Base-by-base conservation (phyloP, 2,113 vertebrate genomes). In the Conger conger region DNA sequence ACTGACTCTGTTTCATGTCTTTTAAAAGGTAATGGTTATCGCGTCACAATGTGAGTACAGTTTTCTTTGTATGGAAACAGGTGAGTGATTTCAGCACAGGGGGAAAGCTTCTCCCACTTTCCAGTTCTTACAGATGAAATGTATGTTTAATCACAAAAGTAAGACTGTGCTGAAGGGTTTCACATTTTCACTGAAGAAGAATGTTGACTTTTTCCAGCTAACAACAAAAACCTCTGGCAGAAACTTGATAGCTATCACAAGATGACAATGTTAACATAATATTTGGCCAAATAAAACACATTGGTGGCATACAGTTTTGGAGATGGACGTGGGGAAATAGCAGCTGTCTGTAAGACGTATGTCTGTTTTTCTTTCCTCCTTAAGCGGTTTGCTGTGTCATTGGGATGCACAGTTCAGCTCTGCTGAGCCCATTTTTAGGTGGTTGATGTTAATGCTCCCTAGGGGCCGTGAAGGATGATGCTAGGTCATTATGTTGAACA, bases 381-480 rank as follows among this genome's bases (percentile, higher is more conserved):
- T 86, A 87, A 87, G 87, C 33, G 80, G 35, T 63, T 38, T 57
- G 79, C 63, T 88, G 35, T 85, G 57, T 88, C 85, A 86, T 30
- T 84, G 87, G 84, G 50, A 83, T 35, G 45, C 27, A 36, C 80
- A 84, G 54, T 84, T 85, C 82, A 89, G 77, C 81, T 54, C 76
- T 82, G 86, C 79, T 38, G 82, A 81, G 83, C 85, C 63, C 53
- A 20, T 85, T 86, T 86, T 85, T 87, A 85, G 90, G 79, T 86
- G 86, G 45, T 73, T 80, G 76, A 81, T 85, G 83, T 80, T 88
- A 90, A 77, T 82, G 80, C 80, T 89, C 86, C 86, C 87, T 30
- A 79, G 82, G 83, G 89, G 38, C 60, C 37, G 81, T 88, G 85
- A 89, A 76, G 88, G 87, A 89, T 92, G 90, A 89, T 86, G 60